phyloP scores from a whole-genome alignment of 2,888 invertebrate species.

The Augiades crinisus region DNA sequence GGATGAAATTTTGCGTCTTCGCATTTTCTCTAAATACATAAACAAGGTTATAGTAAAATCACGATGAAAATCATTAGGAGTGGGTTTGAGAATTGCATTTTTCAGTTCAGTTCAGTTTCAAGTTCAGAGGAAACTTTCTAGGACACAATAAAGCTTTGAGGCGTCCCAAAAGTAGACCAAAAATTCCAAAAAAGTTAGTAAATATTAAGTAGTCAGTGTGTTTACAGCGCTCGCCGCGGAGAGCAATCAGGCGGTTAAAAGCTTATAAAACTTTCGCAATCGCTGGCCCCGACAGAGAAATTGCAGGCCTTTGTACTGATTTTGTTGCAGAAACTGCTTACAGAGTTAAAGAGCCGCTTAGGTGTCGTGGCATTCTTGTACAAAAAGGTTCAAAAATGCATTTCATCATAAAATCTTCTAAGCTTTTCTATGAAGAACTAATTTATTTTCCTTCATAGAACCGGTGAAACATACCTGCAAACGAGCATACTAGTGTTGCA shows the following conservation, averaged over 20 bases:
- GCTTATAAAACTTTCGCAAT: slow-evolving; percentile 23
- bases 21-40: too few species aligned
- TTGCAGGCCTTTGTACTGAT: slow-evolving; percentile 7
- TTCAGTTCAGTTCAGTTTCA: too few species aligned
- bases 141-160: neutral
- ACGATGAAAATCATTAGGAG: too few species aligned
- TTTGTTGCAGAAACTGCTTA: slow-evolving; percentile 14
- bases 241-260: slow-evolving; percentile 22
- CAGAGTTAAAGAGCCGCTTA: neutral
- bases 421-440: too few species aligned
- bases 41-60: neutral
- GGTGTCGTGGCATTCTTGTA: neutral
- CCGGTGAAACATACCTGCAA: too few species aligned
- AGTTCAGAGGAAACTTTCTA: slow-evolving; percentile 3
- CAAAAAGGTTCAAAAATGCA: neutral
- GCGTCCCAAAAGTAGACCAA: neutral
- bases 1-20: too few species aligned
- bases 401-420: too few species aligned
- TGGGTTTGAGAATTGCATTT: too few species aligned
- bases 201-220: slow-evolving; percentile 16
- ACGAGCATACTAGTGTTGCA: too few species aligned
- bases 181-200: slow-evolving; percentile 7
- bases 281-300: slow-evolving; percentile 5
- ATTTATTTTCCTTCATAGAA: too few species aligned
- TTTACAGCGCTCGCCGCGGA: slow-evolving; percentile 14